Conservation (phyloP, 2,888 invertebrate species). For the Cybosia mesomella region DNA sequence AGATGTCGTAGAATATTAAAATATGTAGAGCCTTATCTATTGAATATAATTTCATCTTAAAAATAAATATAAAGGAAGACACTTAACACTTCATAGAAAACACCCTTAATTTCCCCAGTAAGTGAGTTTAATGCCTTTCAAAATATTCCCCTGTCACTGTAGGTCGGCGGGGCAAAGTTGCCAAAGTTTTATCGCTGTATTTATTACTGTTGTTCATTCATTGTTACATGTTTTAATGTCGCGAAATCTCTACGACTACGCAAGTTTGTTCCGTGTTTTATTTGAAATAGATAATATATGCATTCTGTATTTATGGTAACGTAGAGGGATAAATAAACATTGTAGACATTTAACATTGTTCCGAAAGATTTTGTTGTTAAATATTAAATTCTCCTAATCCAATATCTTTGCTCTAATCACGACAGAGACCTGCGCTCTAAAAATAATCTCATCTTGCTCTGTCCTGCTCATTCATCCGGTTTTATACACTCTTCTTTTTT, state of each 20-base stretch:
- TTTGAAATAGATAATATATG: slow-evolving; percentile 45
- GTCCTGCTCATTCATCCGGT: no score
- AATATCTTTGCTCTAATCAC: no score
- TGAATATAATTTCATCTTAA: not conserved
- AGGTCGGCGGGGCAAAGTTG: slow-evolving; percentile 29
- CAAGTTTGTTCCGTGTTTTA: slow-evolving; percentile 39
- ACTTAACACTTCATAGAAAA: slow-evolving; percentile 34
- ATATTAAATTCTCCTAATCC: not conserved
- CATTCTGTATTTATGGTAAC: slow-evolving; percentile 33
- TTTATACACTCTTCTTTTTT: no score
- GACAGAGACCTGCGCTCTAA: no score
- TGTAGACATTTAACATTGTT: slow-evolving; percentile 26
- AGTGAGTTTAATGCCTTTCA: slow-evolving; percentile 36
- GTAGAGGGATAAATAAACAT: slow-evolving; percentile 22
- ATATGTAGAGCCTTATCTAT: no score
- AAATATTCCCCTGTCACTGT: slow-evolving; percentile 32
- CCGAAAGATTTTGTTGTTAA: not conserved
- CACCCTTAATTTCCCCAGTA: slow-evolving; percentile 36
- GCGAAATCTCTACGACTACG: slow-evolving; percentile 27
- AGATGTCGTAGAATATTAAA: no score
- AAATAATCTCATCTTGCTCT: no score
- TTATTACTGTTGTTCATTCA: slow-evolving; percentile 46
- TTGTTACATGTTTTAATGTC: slow-evolving; percentile 41
- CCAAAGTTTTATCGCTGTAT: slow-evolving; percentile 40
- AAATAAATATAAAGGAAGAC: slow-evolving; percentile 16